Base-by-base conservation (phyloP, 1,140 invertebrate species). In the Psilanteris sp. region DNA sequence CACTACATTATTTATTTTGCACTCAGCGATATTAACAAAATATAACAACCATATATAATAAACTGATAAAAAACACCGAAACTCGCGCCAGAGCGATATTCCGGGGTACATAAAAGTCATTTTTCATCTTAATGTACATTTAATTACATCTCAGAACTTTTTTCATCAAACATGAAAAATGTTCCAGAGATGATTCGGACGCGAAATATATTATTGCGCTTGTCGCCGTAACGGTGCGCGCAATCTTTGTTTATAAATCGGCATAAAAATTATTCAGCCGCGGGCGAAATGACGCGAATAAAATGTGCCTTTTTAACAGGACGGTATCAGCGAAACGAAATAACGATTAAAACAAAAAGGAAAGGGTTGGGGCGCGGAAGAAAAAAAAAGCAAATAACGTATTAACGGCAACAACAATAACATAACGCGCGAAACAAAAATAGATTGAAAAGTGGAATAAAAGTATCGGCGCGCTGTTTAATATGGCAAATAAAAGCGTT, bases 151-250 rank as follows among this genome's bases (percentile, higher is more conserved):
- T 64, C 36, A 7, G 43, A 55, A 72, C 57, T 72, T 72, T 62
- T 73, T 73, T 64, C 50, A 73, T 66, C 59, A 66, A 59, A 59
- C 27, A 46, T 66, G 70, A 73, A 66, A 73, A 73, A 73, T 66
- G 59, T 37, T 14, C 57, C 27, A 2, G 32, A 41, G 50, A 64
- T 64, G 24, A 64, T 57, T 64, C 29, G 48, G 36, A 55, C 39
- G 57, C 29, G 46, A 62, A 72, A 71, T 61, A 61, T 36, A 71
- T 71, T 43, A 71, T 55, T 62, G 37, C 32, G 20, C 10, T 10
- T 32, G 57, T 50, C 37, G 55, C 20, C 26, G 41, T 50, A 34
- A 24, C 18, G 36, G 2, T n/a, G n/a, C n/a, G 7, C 32, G 46
- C 31, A 48, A 72, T 57, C 48, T 39, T 72, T 36, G 48, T 64